Evolutionary conservation across 2,888 invertebrate species (phyloP), one percentile per base, ranked within the genome.

Genomic region (Cyrtodaria siliqua): DNA sequence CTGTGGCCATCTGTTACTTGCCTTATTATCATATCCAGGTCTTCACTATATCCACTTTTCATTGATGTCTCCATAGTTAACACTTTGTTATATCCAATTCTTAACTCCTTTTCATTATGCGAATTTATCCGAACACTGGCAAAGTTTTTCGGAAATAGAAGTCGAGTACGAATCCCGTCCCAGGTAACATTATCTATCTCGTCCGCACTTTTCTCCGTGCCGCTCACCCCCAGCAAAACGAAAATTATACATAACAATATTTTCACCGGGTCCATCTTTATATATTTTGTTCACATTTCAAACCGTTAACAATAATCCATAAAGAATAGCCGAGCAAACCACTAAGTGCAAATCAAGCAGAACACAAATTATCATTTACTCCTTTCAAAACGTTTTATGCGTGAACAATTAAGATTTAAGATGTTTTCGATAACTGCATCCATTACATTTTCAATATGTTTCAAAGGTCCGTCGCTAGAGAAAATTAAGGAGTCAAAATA

Each of bases 1-100:
- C 81, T 71, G 14, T 57, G 79, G 18, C 89, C 87, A 68, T 89
- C 85, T 6, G 87, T 84, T 8, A 84, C 70, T 52, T 86, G 86
- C 47, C 79, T 67, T 38, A 88, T 72, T 26, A 64, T 64, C 61
- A 87, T 66, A 26, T 75, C 73, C 52, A 76, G 76, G n/a, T 82
- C 83, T 14, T 77, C 50, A 6, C 50, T 67, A 24, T 61, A 52
- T 1, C 62, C 70, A 47, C 72, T 68, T 20, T 73, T 57, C 23
- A 77, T 52, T 8, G 83, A 82, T 14, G 82, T 83, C 55, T 88
- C 88, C 73, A 86, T 62, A 6, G 83, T 62, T 16, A 84, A 42
- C 20, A 86, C 77, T 16, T 80, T 79, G n/a, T 82, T 72, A 64
- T 71, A 86, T 0, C 82, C 80, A 14, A 88, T 72, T 26, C 88